Conservation (phyloP, 35 echinoderm and acorn worm genomes). For the Eucidaris tribuloides region DNA sequence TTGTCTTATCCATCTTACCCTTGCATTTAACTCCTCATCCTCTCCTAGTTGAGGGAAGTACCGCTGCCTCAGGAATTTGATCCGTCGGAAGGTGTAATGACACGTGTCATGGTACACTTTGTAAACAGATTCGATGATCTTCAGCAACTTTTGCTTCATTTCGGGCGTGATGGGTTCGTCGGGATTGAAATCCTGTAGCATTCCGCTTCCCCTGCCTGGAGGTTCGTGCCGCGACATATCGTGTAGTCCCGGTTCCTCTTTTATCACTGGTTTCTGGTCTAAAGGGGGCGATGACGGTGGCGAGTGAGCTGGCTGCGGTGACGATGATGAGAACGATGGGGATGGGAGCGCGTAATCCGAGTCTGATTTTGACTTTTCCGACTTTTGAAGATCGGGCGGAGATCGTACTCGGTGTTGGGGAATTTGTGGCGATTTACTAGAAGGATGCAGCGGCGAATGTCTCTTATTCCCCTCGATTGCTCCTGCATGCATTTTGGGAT, state of each 20-base stretch:
- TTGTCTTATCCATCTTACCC: constrained; percentile 49
- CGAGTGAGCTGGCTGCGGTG: not conserved
- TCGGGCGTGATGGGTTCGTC: constrained; percentile 79
- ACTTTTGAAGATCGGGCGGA: constrained; percentile 17
- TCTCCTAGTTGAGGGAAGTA: constrained; percentile 85
- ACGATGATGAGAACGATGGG: constrained; percentile 4
- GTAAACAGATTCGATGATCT: constrained; percentile 75
- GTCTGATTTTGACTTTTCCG: not conserved
- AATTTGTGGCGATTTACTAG: constrained; percentile 5
- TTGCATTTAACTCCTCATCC: constrained; percentile 61
- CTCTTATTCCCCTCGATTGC: not conserved
- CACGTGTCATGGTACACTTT: constrained; percentile 95
- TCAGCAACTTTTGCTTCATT: constrained; percentile 54
- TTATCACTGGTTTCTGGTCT: constrained; percentile 24
- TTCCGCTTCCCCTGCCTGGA: not conserved
- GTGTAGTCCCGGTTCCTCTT: constrained; percentile 36
- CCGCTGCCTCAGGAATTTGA: constrained; percentile 70
- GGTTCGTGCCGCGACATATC: not conserved
- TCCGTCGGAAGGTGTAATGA: constrained; percentile 92
- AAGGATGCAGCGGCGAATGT: constrained; percentile 15
- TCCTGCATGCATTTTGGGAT: not conserved
- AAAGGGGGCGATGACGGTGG: not conserved
- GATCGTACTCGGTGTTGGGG: not conserved
- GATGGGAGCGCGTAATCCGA: not conserved
- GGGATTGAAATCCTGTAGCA: constrained; percentile 65